Evolutionary conservation across 1,140 invertebrate species (phyloP), one percentile per base, ranked within the genome.

Genomic region (Watersipora subatra): DNA sequence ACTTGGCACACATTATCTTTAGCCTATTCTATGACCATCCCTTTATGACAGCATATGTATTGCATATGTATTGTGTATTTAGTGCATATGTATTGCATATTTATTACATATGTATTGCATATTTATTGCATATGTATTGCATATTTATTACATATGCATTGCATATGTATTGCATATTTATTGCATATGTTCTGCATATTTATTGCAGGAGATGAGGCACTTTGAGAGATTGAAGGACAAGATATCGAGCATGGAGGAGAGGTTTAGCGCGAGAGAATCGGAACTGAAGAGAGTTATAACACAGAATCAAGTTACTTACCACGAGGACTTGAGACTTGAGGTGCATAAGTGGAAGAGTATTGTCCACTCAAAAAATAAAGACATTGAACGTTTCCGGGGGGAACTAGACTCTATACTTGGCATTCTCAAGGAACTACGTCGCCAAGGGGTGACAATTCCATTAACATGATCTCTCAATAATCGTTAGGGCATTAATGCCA

Each of bases 361-460:
- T 29, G 74, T 78, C 2, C 75, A 78, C 30, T 58, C 62, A 3
- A 79, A 79, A 69, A 78, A 78, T 46, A 66, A 71, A 27, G 76
- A 79, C 65, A 76, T 77, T 46, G 71, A 74, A 63, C 72, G 67
- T 67, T 79, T 78, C 65, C 72, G 76, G 7, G 67, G 70, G 27
- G 76, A 79, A 66, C 68, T 79, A 29, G 77, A 79, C 68, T 73
- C 75, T 1, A 78, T 79, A 25, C 68, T 79, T n/a, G 73, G 75
- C 59, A 73, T 78, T 19, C 66, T 79, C 58, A 66, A 72, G 64
- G 69, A 73, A n/a, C 69, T 78, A 69, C 75, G 77, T 57, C 71
- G 72, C 69, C 77, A 79, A 34, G 76, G 75, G 7, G 65, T 70
- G n/a, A 46, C 34, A 46, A 46, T 46, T 12, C 34, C 34, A n/a